phyloP scores from a whole-genome alignment of 2,888 invertebrate genomes.

The Drosophila merina region DNA sequence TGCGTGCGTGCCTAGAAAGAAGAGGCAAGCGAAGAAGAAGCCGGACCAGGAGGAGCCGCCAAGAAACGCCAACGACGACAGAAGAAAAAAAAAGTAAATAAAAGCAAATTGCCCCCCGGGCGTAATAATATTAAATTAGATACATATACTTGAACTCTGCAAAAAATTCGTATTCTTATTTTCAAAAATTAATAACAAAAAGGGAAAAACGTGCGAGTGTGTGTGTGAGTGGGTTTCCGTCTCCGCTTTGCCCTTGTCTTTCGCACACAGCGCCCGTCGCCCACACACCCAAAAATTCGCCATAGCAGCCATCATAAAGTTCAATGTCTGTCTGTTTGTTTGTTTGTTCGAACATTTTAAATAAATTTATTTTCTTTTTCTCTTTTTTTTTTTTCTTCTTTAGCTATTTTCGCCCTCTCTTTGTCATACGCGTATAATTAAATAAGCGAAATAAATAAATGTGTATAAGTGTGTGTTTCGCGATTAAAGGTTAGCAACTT shows the following conservation, averaged over 20 bases:
- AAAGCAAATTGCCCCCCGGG: conserved; percentile 41
- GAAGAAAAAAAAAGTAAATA: conserved; percentile 68
- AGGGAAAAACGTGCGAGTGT: neutral
- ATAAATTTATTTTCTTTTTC: conserved; percentile 55
- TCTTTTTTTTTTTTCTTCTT: neutral
- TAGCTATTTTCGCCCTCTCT: conserved; percentile 13
- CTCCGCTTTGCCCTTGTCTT: conserved; percentile 35
- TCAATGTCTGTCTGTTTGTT: conserved; percentile 72
- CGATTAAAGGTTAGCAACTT: conserved; percentile 54
- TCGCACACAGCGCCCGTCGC: conserved; percentile 23
- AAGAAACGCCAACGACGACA: conserved; percentile 30
- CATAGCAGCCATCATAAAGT: conserved; percentile 60
- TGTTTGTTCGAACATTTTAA: conserved; percentile 43
- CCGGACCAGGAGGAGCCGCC: conserved; percentile 27
- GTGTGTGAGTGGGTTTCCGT: conserved; percentile 15
- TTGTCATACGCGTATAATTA: conserved; percentile 56
- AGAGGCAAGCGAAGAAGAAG: conserved; percentile 26
- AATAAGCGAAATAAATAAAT: conserved; percentile 39
- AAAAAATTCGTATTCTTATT: conserved; percentile 5
- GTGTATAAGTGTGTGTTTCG: conserved; percentile 20
- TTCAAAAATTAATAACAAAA: conserved; percentile 50
- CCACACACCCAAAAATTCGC: conserved; percentile 45
- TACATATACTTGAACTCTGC: conserved; percentile 15
- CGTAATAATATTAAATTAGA: conserved; percentile 44
- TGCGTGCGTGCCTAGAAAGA: conserved; percentile 61